Conservation (phyloP, 35 echinoderm and acorn worm genomes). For the Holothuria glaberrima region DNA sequence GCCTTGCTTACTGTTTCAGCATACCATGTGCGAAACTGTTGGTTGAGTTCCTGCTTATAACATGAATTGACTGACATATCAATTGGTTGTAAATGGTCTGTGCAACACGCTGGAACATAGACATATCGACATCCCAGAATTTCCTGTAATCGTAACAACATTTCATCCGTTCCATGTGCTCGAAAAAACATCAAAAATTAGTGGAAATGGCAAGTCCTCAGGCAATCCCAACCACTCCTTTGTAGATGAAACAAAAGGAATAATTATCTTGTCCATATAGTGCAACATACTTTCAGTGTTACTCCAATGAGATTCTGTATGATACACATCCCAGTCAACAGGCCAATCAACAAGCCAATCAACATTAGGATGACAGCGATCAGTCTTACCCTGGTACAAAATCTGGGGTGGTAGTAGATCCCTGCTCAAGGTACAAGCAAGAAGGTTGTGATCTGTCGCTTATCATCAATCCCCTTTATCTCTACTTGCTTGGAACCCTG, state of each 20-base stretch:
- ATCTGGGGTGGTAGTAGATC: slow-evolving; percentile 69
- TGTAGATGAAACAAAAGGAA: slow-evolving; percentile 41
- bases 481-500: slow-evolving; percentile 44
- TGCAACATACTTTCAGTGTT: slow-evolving; percentile 29
- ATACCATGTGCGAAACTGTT: slow-evolving; percentile 55
- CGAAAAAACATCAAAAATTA: too few species aligned
- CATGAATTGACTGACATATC: slow-evolving; percentile 38
- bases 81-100: slow-evolving; percentile 51
- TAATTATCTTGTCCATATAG: slow-evolving; percentile 50
- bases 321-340: slow-evolving; percentile 65
- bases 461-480: slow-evolving; percentile 67
- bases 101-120: slow-evolving; percentile 58
- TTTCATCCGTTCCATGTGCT: too few species aligned
- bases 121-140: slow-evolving; percentile 17
- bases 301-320: slow-evolving; percentile 55
- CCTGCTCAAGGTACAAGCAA: slow-evolving; percentile 36
- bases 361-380: slow-evolving; percentile 57
- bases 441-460: slow-evolving; percentile 60
- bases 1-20: slow-evolving; percentile 6
- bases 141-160: too few species aligned
- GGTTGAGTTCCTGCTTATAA: slow-evolving; percentile 42
- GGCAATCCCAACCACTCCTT: background rate
- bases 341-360: too few species aligned
- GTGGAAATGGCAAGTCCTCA: background rate
- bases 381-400: slow-evolving; percentile 63